Evolutionary conservation across 2,888 invertebrate species (phyloP), one percentile per base, ranked within the genome.

Genomic region (Drosophila tanythrix): DNA sequence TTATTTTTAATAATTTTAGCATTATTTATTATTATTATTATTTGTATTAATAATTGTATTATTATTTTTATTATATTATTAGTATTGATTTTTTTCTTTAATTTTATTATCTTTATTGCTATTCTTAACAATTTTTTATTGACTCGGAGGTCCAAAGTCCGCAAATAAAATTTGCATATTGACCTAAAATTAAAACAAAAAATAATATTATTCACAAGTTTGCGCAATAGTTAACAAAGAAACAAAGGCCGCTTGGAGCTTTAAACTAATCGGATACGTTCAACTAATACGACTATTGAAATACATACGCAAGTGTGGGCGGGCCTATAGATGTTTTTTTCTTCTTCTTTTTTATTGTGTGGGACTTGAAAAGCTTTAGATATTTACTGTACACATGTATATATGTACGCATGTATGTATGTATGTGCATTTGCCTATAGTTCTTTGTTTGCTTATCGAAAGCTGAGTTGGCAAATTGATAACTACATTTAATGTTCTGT

Each of bases 241-340:
- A 76, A 76, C 83, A 79, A 83, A 80, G 74, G 25, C 60, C 50
- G 21, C 35, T 36, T 31, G 43, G 59, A 88, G 85, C 85, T 80
- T 84, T 63, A 66, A 79, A 81, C 87, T 86, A 86, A 83, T 83
- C 87, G 76, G 70, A 70, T 74, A 68, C 70, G 40, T 51, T 58
- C 36, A 62, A 64, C 52, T 60, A 67, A 78, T 74, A 74, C 11
- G 36, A 51, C 59, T 67, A 51, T 70, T 76, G 43, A 68, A 55
- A 68, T 62, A 65, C 53, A 70, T 58, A 63, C 59, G 56, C 76
- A 51, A 51, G 35, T 31, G 51, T 76, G n/a, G 46, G 70, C 69
- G 64, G 78, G 77, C 62, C 33, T 51, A 27, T 40, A 36, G 40
- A 55, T 56, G 27, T 66, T 71, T 73, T 15, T 43, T 18, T 6